Evolutionary conservation across 2,797 vertebrate species (phyloP).

Genomic region (Epinephelus malabaricus): DNA sequence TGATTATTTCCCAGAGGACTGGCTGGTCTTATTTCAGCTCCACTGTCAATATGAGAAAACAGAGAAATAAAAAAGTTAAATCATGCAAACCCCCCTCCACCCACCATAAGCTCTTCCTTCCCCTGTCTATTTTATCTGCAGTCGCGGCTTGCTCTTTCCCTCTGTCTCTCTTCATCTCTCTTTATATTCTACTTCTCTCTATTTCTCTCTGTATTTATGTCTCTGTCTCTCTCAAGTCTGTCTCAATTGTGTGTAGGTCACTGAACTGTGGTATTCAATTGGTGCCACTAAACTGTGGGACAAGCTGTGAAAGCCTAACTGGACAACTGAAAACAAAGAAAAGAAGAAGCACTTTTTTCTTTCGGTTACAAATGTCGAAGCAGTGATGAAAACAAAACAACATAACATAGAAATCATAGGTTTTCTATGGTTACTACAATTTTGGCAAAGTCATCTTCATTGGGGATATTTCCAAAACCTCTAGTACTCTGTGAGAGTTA

Average conservation of each 20-base stretch:
- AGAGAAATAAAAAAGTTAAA: constrained; percentile 39
- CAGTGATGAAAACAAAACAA: background rate
- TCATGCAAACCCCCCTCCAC: background rate
- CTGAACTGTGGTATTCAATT: constrained; percentile 48
- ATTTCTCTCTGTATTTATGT: constrained; percentile 27
- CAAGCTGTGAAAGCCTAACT: constrained; percentile 9
- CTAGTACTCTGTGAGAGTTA: background rate
- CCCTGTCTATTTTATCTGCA: constrained; percentile 19
- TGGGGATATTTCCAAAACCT: background rate
- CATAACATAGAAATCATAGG: background rate
- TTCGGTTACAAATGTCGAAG: background rate
- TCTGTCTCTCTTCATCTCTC: constrained; percentile 17
- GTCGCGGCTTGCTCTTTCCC: background rate
- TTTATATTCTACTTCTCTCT: constrained; percentile 14
- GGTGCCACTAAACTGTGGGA: constrained; percentile 16
- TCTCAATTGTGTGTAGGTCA: constrained; percentile 27
- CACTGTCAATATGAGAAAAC: constrained; percentile 34
- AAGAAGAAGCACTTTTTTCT: background rate
- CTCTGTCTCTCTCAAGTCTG: constrained; percentile 8
- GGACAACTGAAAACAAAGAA: background rate
- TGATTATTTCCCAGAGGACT: constrained; percentile 28
- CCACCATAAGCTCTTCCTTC: constrained; percentile 4
- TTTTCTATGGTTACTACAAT: background rate
- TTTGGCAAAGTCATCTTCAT: background rate
- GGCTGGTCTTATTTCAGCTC: constrained; percentile 30